These are phyloP conservation scores for Xylocampa areola DNA, from an alignment of 2,888 invertebrate genomes.

Conservation along the genomic window DNA sequence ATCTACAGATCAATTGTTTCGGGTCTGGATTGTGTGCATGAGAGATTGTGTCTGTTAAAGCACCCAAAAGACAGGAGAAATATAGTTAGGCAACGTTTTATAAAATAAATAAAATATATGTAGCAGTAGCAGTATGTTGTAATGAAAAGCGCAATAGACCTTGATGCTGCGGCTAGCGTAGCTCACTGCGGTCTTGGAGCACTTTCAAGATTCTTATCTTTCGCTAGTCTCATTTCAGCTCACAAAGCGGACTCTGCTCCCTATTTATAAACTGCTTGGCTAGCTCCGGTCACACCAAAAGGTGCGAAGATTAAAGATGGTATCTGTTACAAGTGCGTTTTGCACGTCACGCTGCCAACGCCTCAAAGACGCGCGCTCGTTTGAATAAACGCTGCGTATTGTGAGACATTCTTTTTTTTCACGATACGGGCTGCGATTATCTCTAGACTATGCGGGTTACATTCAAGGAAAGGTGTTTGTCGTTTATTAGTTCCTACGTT, in stretches of 20 bases:
- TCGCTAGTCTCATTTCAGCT: constrained; percentile 84
- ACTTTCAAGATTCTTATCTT: constrained; percentile 85
- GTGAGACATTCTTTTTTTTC: constrained; percentile 65
- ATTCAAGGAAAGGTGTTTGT: constrained; percentile 24
- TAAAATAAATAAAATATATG: too few relatives aligned
- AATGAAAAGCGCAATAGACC: constrained; percentile 81
- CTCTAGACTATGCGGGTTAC: constrained; percentile 27
- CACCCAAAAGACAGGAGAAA: too few relatives aligned
- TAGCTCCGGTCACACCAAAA: constrained; percentile 79
- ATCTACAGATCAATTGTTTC: too few relatives aligned
- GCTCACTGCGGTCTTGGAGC: constrained; percentile 75
- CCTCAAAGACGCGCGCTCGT: constrained; percentile 70
- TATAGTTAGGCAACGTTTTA: too few relatives aligned
- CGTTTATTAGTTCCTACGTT: too few relatives aligned
- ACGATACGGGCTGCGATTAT: constrained; percentile 37
- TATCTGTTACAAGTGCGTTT: constrained; percentile 85
- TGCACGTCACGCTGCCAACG: constrained; percentile 71
- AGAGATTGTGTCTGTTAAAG: too few relatives aligned
- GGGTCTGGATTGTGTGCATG: too few relatives aligned
- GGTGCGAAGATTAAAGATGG: constrained; percentile 89
- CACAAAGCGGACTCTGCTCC: constrained; percentile 81
- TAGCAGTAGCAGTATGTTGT: constrained; percentile 49
- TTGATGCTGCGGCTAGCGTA: constrained; percentile 65
- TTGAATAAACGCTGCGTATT: constrained; percentile 70
- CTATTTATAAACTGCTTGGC: constrained; percentile 84